Percentiles rank a stretch among this genome's conserved stretches.
These are phyloP conservation scores for Pseudochirops cupreus DNA, from an alignment of 2,797 vertebrate species.

Conservation along the genomic window DNA sequence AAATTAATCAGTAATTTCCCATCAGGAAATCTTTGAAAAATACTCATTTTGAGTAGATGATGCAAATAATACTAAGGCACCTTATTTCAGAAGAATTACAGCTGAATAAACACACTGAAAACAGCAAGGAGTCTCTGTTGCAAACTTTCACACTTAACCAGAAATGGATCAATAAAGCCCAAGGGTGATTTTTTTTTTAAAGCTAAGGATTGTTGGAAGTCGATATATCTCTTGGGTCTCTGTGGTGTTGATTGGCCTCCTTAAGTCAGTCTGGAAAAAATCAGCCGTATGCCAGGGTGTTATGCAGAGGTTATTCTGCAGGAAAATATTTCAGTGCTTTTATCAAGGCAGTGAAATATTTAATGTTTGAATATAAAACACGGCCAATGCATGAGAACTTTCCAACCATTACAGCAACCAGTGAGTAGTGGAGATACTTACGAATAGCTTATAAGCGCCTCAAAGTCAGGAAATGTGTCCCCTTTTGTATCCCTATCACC, in stretches of 20 bases:
- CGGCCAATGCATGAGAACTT: not conserved
- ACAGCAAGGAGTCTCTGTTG: not conserved
- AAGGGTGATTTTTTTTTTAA: not conserved
- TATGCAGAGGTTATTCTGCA: not conserved
- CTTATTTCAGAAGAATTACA: constrained; percentile 55
- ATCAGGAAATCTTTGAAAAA: constrained; percentile 68
- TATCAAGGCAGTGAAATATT: not conserved
- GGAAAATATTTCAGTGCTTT: not conserved
- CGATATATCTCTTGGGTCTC: not conserved
- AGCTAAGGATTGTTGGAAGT: not conserved
- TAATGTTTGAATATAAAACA: not conserved
- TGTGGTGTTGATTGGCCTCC: not conserved
- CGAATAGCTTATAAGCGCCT: not conserved
- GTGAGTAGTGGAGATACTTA: not conserved
- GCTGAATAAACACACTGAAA: constrained; percentile 55
- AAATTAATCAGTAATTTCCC: constrained; percentile 67
- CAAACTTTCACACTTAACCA: not conserved
- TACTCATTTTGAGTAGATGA: constrained; percentile 47
- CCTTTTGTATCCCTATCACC: not conserved
- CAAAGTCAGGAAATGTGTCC: not conserved
- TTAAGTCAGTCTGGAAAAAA: not conserved
- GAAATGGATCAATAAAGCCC: not conserved
- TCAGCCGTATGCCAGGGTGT: not conserved
- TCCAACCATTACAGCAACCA: not conserved
- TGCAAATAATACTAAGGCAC: constrained; percentile 41